Conservation (phyloP, 2,888 invertebrate species). For the Dicycla oo region DNA sequence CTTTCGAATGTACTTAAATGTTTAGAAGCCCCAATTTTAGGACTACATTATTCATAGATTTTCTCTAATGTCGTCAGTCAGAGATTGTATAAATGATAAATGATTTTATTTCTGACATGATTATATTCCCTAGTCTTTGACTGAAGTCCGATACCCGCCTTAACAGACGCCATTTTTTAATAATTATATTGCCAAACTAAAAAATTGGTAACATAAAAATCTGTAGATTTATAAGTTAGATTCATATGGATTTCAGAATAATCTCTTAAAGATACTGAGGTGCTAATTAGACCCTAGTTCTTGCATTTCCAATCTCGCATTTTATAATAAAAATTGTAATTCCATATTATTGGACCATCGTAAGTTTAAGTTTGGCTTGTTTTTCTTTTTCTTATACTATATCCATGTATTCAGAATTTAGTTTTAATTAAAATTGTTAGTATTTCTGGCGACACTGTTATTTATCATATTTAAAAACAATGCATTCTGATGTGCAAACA, state of each 20-base stretch:
- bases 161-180: slow-evolving; percentile 58
- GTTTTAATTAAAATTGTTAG: slow-evolving; percentile 29
- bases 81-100: neutral
- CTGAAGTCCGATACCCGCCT: slow-evolving; percentile 39
- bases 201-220: slow-evolving; percentile 72
- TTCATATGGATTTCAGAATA: slow-evolving; percentile 76
- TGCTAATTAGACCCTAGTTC: slow-evolving; percentile 76
- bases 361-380: slow-evolving; percentile 60
- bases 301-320: slow-evolving; percentile 70
- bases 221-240: slow-evolving; percentile 71
- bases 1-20: slow-evolving; percentile 29
- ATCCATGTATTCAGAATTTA: slow-evolving; percentile 37
- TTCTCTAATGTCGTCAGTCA: slow-evolving; percentile 34
- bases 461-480: neutral
- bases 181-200: slow-evolving; percentile 72
- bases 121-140: slow-evolving; percentile 27
- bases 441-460: slow-evolving; percentile 56
- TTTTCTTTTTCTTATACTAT: slow-evolving; percentile 39
- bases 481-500: slow-evolving; percentile 7
- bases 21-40: slow-evolving; percentile 8
- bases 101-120: neutral
- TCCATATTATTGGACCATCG: slow-evolving; percentile 68
- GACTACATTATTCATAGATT: neutral
- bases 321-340: slow-evolving; percentile 61
- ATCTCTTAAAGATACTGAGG: slow-evolving; percentile 78